These are phyloP conservation scores for Plemyria rubiginata DNA, from an alignment of 2,888 invertebrate species.

Conservation along the genomic window DNA sequence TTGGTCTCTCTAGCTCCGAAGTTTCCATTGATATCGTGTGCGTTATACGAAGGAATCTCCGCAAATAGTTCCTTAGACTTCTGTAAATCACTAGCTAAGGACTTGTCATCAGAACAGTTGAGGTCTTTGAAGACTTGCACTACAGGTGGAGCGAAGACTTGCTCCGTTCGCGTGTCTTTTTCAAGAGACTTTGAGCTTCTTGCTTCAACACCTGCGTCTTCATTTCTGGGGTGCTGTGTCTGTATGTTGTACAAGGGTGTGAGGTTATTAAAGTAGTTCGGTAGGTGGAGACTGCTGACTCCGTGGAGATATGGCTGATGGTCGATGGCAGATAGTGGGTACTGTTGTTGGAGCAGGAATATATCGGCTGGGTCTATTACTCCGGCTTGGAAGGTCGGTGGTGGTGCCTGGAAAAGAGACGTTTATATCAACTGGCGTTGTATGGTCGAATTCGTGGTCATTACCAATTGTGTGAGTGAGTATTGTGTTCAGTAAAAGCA, in stretches of 20 bases:
- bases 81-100: conserved; percentile 49
- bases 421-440: neutral
- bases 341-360: conserved; percentile 66
- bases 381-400: conserved; percentile 21
- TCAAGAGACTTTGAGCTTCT: conserved; percentile 51
- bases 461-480: too few relatives aligned
- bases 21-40: conserved; percentile 58
- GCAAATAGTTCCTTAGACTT: conserved; percentile 55
- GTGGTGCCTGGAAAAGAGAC: conserved; percentile 40
- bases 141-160: conserved; percentile 53
- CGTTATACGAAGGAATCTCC: conserved; percentile 54
- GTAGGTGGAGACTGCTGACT: conserved; percentile 34
- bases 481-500: too few relatives aligned
- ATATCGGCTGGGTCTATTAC: conserved; percentile 56
- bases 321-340: conserved; percentile 37
- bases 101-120: conserved; percentile 59
- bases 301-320: conserved; percentile 41
- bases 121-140: conserved; percentile 74
- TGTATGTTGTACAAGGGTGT: conserved; percentile 54
- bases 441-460: too few relatives aligned
- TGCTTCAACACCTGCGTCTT: conserved; percentile 14
- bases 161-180: conserved; percentile 56
- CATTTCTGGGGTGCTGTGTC: conserved; percentile 45
- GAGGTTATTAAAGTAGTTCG: conserved; percentile 34
- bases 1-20: conserved; percentile 60